Base-by-base conservation (phyloP, 2,888 invertebrate species). In the Caenorhabditis afra region DNA sequence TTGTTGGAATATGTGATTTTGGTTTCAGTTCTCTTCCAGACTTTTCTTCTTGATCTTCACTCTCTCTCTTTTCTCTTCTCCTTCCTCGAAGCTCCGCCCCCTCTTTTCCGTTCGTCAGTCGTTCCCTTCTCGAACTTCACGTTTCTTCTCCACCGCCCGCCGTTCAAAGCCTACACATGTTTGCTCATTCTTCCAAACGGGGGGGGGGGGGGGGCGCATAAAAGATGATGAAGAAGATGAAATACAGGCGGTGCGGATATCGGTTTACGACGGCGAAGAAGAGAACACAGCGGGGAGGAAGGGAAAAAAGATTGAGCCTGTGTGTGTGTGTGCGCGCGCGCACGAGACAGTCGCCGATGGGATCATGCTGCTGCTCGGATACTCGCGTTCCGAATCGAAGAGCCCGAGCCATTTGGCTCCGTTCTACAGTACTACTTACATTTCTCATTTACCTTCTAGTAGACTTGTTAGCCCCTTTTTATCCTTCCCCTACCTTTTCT, bases 211-310 rank as follows among this genome's bases (percentile, higher is more conserved):
- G 23, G 29, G 29, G 4, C 29, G 29, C 29, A 29, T 29, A 29
- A 29, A 29, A 29, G 29, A 29, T 29, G 29, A 29, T 5, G 29
- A 29, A 29, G 29, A 29, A 29, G 29, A 29, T 29, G 29, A 29
- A 29, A 29, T 29, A 29, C 29, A 29, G 29, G 29, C 29, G n/a
- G n/a, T n/a, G 29, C 29, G 52, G 64, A 71, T 71, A 64, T 71
- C 62, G 49, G 62, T 71, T 64, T 62, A 71, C 59, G 66, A 44
- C 12, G 52, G 50, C 29, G 53, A 53, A 18, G 44, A 49, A 14
- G 49, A 14, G 39, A 11, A 11, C 39, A n/a, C 23, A 29, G 47
- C 23, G 29, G 53, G 11, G 41, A 41, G 53, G 35, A 29, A 58
- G 35, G 70, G 2, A 55, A 70, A 61, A 55, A 29, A 29, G 29